Evolutionary conservation across 1,140 invertebrate species (phyloP).

Genomic region (Zaprionus ornatus): DNA sequence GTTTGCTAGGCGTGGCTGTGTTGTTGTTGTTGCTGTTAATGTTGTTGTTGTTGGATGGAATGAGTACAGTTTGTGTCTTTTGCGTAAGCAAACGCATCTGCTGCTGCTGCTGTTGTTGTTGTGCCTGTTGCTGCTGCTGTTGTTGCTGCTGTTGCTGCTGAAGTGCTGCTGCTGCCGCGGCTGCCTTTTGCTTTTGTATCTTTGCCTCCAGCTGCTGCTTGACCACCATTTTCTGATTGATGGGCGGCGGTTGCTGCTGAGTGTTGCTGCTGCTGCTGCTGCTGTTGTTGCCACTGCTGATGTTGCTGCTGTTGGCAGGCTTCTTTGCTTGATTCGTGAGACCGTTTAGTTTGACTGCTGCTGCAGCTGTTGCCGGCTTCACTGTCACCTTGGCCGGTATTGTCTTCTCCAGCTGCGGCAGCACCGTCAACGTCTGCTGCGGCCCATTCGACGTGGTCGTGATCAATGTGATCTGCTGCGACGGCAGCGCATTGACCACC

Average conservation of each 20-base stretch:
- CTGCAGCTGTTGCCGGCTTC: slow-evolving; percentile 33
- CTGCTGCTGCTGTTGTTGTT: slow-evolving; percentile 73
- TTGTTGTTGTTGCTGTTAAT: slow-evolving; percentile 42
- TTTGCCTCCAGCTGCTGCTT: slow-evolving; percentile 89
- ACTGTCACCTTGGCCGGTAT: slow-evolving; percentile 69
- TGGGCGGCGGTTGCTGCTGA: slow-evolving; percentile 43
- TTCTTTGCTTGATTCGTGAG: slow-evolving; percentile 45
- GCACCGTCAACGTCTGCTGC: slow-evolving; percentile 65
- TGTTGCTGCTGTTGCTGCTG: slow-evolving; percentile 65
- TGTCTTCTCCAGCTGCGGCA: slow-evolving; percentile 67
- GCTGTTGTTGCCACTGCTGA: slow-evolving; percentile 19
- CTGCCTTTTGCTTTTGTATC: slow-evolving; percentile 85
- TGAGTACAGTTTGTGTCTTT: slow-evolving; percentile 84
- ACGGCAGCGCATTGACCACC: slow-evolving; percentile 68
- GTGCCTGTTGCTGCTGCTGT: slow-evolving; percentile 46
- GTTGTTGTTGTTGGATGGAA: slow-evolving; percentile 77
- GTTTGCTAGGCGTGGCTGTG: slow-evolving; percentile 57
- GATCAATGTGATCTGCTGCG: slow-evolving; percentile 89
- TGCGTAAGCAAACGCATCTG: slow-evolving; percentile 74
- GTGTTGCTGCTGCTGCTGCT: slow-evolving; percentile 16
- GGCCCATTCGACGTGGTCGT: slow-evolving; percentile 67
- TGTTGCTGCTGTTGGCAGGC: slow-evolving; percentile 14
- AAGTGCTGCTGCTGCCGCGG: slow-evolving; percentile 66
- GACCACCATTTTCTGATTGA: slow-evolving; percentile 85
- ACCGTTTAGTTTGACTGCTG: slow-evolving; percentile 21